These are phyloP conservation scores for Masticophis lateralis DNA, from an alignment of 2,797 vertebrate species.

Conservation along the genomic window DNA sequence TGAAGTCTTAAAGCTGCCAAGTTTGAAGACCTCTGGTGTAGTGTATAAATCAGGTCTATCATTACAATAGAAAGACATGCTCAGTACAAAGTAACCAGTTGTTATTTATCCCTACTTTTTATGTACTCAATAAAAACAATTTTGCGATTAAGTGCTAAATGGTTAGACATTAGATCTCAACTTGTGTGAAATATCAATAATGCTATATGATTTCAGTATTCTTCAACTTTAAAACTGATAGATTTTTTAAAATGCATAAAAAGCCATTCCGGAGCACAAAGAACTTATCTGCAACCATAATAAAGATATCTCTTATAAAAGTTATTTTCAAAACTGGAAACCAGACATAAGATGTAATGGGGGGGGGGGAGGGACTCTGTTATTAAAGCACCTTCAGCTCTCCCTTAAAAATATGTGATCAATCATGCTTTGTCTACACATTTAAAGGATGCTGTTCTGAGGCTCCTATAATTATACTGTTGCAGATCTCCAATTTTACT, in stretches of 20 bases:
- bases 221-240: conserved; percentile 38
- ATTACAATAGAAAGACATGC: not conserved
- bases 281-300: conserved; percentile 1
- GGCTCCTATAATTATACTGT: conserved; percentile 15
- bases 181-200: conserved; percentile 11
- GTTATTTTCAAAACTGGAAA: conserved; percentile 17
- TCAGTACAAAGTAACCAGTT: not conserved
- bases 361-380: not conserved
- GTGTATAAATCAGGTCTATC: not conserved
- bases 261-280: conserved; percentile 4
- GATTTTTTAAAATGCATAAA: conserved; percentile 32
- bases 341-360: not conserved
- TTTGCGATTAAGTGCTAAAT: conserved; percentile 19
- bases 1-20: too few relatives aligned
- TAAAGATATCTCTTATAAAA: conserved; percentile 24
- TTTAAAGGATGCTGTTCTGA: conserved; percentile 26
- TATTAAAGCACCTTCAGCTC: conserved; percentile 7
- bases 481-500: conserved; percentile 43
- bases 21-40: too few relatives aligned
- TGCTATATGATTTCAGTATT: conserved; percentile 44
- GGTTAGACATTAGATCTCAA: conserved; percentile 22
- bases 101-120: conserved; percentile 1
- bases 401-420: conserved; percentile 31
- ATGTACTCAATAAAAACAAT: conserved; percentile 17
- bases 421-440: conserved; percentile 2